phyloP scores from a whole-genome alignment of 2,888 invertebrate species.

The Cordylochernes scorpioides region DNA sequence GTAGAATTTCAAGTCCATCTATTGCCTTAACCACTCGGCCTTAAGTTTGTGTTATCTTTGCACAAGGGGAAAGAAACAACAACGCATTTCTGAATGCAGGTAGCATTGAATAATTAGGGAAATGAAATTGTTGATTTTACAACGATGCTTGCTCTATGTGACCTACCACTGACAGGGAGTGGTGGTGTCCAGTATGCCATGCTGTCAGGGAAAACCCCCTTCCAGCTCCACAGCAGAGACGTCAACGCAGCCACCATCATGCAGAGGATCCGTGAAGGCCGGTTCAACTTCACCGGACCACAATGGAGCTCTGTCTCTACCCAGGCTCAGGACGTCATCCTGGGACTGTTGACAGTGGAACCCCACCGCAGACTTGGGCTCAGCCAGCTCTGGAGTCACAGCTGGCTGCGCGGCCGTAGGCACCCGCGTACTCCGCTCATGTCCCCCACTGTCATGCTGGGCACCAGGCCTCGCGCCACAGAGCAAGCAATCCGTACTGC shows the following conservation, averaged over 20 bases:
- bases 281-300: slow-evolving; percentile 42
- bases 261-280: slow-evolving; percentile 47
- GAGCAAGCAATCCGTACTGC: slow-evolving; percentile 33
- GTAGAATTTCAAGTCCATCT: no score
- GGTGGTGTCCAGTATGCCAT: slow-evolving; percentile 43
- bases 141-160: no score
- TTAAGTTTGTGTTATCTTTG: not conserved
- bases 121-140: no score
- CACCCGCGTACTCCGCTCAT: slow-evolving; percentile 30
- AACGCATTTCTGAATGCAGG: not conserved
- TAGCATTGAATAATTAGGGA: not conserved
- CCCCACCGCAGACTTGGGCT: slow-evolving; percentile 41
- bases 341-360: slow-evolving; percentile 47
- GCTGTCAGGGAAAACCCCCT: slow-evolving; percentile 60
- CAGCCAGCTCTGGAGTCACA: slow-evolving; percentile 35
- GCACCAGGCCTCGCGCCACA: slow-evolving; percentile 24
- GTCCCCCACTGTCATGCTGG: slow-evolving; percentile 32
- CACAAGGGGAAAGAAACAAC: not conserved
- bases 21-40: no score
- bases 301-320: slow-evolving; percentile 45
- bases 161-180: no score
- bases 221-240: slow-evolving; percentile 37
- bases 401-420: slow-evolving; percentile 32
- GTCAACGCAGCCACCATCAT: slow-evolving; percentile 46
- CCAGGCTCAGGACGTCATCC: slow-evolving; percentile 44